phyloP scores from a whole-genome alignment of 2,797 vertebrate genomes.

The Hylomyscus alleni region DNA sequence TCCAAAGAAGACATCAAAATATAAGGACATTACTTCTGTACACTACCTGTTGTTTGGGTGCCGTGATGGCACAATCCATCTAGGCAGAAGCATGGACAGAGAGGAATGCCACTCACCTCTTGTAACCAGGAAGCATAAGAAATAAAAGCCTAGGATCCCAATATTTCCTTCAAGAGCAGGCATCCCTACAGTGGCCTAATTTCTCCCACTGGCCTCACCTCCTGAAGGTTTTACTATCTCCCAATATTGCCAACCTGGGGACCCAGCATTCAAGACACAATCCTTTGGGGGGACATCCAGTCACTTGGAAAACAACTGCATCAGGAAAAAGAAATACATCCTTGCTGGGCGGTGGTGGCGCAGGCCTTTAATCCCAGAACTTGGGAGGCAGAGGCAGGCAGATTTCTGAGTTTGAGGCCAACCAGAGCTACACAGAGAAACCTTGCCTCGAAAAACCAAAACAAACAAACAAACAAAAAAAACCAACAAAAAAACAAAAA shows the following conservation, averaged over 20 bases:
- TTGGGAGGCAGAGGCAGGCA: no score
- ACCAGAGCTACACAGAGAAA: no score
- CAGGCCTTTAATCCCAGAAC: no score
- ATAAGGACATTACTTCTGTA: not conserved
- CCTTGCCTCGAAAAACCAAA: no score
- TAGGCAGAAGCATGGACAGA: not conserved
- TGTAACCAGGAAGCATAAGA: not conserved
- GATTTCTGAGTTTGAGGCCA: no score
- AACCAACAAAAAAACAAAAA: no score
- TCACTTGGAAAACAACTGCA: not conserved
- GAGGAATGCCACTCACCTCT: not conserved
- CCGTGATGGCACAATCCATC: not conserved
- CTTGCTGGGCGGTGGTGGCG: no score
- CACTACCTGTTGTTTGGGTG: not conserved
- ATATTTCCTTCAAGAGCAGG: no score
- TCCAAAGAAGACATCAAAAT: not conserved
- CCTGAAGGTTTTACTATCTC: not conserved
- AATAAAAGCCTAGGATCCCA: not conserved
- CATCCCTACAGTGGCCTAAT: not conserved
- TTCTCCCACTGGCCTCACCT: not conserved
- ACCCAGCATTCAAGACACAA: no score
- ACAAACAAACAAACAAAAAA: no score
- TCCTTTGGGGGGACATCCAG: not conserved
- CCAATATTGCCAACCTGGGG: not conserved
- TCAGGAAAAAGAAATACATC: not conserved